These are phyloP conservation scores for Papilio dardanus DNA, from an alignment of 1,140 invertebrate species.

Conservation along the genomic window DNA sequence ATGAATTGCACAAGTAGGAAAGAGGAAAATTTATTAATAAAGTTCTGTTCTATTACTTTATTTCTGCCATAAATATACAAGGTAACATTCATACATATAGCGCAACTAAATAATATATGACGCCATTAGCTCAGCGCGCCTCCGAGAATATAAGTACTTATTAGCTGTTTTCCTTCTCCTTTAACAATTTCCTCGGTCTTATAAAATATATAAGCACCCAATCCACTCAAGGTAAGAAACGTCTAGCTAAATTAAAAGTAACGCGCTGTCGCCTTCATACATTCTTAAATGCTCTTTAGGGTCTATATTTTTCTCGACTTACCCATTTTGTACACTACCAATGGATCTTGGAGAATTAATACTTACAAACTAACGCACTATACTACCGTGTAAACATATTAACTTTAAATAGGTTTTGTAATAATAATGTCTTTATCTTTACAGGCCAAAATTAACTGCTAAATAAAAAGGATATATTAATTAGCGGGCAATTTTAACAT, in stretches of 20 bases:
- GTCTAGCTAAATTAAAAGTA: constrained; percentile 75
- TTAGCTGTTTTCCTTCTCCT: constrained; percentile 40
- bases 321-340: constrained; percentile 61
- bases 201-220: constrained; percentile 62
- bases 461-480: not conserved
- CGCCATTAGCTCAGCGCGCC: constrained; percentile 21
- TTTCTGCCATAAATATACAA: not conserved
- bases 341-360: constrained; percentile 65
- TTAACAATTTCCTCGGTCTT: constrained; percentile 51
- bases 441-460: not conserved
- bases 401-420: constrained; percentile 41
- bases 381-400: constrained; percentile 47
- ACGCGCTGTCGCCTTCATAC: constrained; percentile 74
- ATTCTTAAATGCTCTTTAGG: constrained; percentile 77
- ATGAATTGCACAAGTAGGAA: not conserved
- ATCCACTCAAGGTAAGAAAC: constrained; percentile 58
- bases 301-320: constrained; percentile 66
- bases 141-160: constrained; percentile 34
- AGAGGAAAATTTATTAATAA: constrained; percentile 12
- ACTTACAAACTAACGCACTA: constrained; percentile 60
- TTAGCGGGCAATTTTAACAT: not conserved
- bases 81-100: constrained; percentile 12
- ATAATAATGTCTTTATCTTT: constrained; percentile 18
- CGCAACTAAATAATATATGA: constrained; percentile 34
- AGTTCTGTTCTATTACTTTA: constrained; percentile 6